Evolutionary conservation across 2,113 vertebrate genomes (phyloP), one percentile per base, ranked within the genome.

Genomic region (Mugil cephalus): DNA sequence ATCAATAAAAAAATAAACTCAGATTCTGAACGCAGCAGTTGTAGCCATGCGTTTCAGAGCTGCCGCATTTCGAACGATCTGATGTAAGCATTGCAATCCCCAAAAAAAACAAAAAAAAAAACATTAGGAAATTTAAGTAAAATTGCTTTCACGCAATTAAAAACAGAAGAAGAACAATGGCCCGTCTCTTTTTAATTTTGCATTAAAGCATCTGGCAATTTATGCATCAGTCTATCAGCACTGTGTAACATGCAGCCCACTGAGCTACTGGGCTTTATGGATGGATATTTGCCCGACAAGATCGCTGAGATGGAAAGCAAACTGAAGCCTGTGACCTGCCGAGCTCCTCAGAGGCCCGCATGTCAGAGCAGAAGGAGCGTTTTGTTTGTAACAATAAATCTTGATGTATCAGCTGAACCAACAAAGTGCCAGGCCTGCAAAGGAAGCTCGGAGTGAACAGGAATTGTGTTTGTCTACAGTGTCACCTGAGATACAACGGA

Each of bases 1-100:
- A 80, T 73, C 52, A 79, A 73, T 79, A 62, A 38, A 47, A 69
- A 69, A 76, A 62, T 62, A 66, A 59, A 74, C 34, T 15, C 5
- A 4, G 47, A 50, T 55, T 36, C 24, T 2, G 4, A 50, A 58
- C 45, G 8, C 47, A 24, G 53, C 35, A 60, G 39, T 12, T 42
- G 17, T 10, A 82, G 10, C 58, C 35, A 72, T 53, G 50, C 40
- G 58, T 59, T 53, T 18, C 21, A 40, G n/a, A 59, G 18, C 12
- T 70, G 18, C 24, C 51, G 17, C 15, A 60, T 60, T 63, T 14
- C 62, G 34, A 64, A 53, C 39, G n/a, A n/a, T n/a, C n/a, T n/a
- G n/a, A n/a, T n/a, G n/a, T n/a, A n/a, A n/a, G n/a, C n/a, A n/a
- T 30, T 30, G 24, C 24, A 30, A 30, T 30, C n/a, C n/a, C n/a